Percentiles rank a stretch among this genome's conserved stretches.
Evolutionary conservation across 2,888 invertebrate species (phyloP).

Genomic region (Ypsolopha sequella): DNA sequence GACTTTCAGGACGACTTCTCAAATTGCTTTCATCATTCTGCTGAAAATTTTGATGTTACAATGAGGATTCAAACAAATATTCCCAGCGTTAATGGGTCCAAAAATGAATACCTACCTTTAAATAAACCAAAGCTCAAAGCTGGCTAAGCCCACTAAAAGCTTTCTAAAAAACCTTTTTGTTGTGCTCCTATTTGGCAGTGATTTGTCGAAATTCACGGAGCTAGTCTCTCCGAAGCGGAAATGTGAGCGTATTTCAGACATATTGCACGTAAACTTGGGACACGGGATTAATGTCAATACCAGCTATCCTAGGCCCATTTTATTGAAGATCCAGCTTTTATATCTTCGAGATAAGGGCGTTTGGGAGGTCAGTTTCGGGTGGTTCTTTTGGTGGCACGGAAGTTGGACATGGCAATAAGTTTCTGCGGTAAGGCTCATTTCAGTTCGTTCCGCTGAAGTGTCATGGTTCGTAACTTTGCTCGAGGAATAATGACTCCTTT

Average conservation of each 20-base stretch:
- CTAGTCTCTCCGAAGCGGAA: neutral
- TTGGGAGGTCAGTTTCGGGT: neutral
- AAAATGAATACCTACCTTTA: too few species aligned
- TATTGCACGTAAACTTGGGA: conserved; percentile 2
- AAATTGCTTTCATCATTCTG: too few species aligned
- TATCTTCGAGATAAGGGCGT: neutral
- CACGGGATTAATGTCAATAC: conserved; percentile 1
- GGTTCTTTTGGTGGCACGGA: neutral
- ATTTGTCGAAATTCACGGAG: conserved; percentile 2
- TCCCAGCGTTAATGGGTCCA: too few species aligned
- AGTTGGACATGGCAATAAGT: conserved; percentile 2
- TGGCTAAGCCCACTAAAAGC: too few species aligned
- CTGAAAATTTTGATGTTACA: too few species aligned
- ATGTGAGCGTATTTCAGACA: conserved; percentile 2
- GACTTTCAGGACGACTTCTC: too few species aligned
- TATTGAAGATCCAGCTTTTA: neutral
- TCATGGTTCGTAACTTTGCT: conserved; percentile 1
- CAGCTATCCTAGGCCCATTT: neutral
- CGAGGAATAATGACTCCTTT: neutral
- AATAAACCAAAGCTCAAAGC: too few species aligned
- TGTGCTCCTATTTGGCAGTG: conserved; percentile 4
- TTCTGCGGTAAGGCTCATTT: conserved; percentile 2
- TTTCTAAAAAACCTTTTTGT: neutral
- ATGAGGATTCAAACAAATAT: too few species aligned
- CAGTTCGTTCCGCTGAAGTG: conserved; percentile 1